phyloP scores from a whole-genome alignment of 2,888 invertebrate species.

The Himalopsyche kuldschensis region DNA sequence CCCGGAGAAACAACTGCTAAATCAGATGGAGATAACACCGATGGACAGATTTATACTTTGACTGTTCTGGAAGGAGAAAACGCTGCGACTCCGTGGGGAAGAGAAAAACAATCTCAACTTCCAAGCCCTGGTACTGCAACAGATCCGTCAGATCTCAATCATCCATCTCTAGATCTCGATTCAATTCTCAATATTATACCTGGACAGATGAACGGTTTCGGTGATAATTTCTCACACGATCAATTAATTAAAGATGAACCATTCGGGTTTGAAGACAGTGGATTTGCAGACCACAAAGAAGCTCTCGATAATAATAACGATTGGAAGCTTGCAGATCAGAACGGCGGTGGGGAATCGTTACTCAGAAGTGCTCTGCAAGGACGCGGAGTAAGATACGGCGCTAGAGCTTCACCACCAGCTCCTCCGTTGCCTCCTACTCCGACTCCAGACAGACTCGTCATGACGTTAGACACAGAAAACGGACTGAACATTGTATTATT shows the following conservation, averaged over 20 bases:
- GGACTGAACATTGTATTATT: constrained; percentile 55
- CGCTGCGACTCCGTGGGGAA: constrained; percentile 66
- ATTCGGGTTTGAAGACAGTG: constrained; percentile 77
- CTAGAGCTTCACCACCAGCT: constrained; percentile 60
- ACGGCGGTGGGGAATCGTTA: constrained; percentile 71
- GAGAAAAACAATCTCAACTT: constrained; percentile 67
- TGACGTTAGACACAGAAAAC: constrained; percentile 50
- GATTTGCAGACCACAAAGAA: constrained; percentile 61
- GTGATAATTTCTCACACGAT: constrained; percentile 62
- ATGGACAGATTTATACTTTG: constrained; percentile 81
- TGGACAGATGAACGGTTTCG: constrained; percentile 63
- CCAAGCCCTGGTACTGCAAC: constrained; percentile 61
- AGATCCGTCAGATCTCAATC: constrained; percentile 57
- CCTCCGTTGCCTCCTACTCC: constrained; percentile 52
- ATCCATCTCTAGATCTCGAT: constrained; percentile 73
- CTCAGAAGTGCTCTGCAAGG: constrained; percentile 83
- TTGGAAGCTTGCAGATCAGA: constrained; percentile 79
- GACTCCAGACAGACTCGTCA: constrained; percentile 49
- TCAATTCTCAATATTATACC: constrained; percentile 76
- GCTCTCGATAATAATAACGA: constrained; percentile 72
- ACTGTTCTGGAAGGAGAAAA: constrained; percentile 81
- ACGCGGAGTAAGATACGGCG: constrained; percentile 66
- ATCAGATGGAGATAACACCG: constrained; percentile 65
- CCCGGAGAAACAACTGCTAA: constrained; percentile 56
- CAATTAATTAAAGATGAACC: constrained; percentile 69